These are phyloP conservation scores for Tortrix viridana DNA, from an alignment of 2,888 invertebrate genomes.

Conservation along the genomic window DNA sequence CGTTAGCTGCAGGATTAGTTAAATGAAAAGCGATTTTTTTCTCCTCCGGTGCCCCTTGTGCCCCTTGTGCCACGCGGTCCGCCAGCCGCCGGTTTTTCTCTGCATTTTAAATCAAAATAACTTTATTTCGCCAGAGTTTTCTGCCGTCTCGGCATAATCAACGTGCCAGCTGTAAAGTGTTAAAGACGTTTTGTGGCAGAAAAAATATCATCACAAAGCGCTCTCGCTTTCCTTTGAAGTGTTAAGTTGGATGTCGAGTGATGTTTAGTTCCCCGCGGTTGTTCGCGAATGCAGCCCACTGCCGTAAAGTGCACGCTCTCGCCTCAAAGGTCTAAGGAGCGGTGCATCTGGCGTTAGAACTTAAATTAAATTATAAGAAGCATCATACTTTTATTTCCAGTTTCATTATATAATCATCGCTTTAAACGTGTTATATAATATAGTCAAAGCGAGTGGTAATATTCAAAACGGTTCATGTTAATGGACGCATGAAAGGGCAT, in stretches of 20 bases:
- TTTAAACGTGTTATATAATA: too few relatives aligned
- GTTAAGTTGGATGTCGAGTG: constrained; percentile 49
- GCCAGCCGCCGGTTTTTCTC: constrained; percentile 64
- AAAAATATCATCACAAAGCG: constrained; percentile 66
- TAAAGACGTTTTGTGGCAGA: constrained; percentile 73
- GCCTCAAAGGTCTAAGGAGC: constrained; percentile 31
- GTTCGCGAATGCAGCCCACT: constrained; percentile 31
- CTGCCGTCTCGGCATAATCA: constrained; percentile 75
- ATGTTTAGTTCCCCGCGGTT: constrained; percentile 44
- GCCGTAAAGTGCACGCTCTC: constrained; percentile 40
- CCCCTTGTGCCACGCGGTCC: constrained; percentile 53
- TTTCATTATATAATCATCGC: background rate
- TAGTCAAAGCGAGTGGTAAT: constrained; percentile 65
- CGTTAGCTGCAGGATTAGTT: constrained; percentile 65
- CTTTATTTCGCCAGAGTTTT: constrained; percentile 74
- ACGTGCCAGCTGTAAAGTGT: constrained; percentile 68
- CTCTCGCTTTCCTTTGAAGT: constrained; percentile 61
- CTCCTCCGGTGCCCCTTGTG: constrained; percentile 59
- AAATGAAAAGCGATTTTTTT: constrained; percentile 67
- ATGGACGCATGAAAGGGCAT: constrained; percentile 80
- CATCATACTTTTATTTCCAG: background rate
- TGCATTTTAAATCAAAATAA: constrained; percentile 81
- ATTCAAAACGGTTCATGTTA: constrained; percentile 79
- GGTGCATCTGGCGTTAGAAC: constrained; percentile 28
- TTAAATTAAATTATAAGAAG: constrained; percentile 7